Percentiles rank a stretch among this genome's conserved stretches.
Evolutionary conservation across 2,797 vertebrate genomes (phyloP).

Genomic region (Carduelis carduelis): DNA sequence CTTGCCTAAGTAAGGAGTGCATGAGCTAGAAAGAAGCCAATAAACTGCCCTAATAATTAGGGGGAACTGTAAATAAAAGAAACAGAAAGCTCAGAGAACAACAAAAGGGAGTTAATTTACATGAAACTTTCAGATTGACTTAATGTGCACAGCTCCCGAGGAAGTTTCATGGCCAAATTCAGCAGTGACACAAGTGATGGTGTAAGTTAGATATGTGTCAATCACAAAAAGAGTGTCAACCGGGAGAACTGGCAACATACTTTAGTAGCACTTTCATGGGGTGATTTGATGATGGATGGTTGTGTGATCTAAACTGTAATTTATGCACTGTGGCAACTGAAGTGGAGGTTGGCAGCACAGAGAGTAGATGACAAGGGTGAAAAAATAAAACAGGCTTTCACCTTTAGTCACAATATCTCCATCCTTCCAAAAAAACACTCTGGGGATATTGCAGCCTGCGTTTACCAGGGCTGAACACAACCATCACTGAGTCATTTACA

Average conservation of each 20-base stretch:
- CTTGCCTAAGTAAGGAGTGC: background rate
- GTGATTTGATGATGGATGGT: constrained; percentile 63
- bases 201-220: constrained; percentile 63
- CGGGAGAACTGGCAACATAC: constrained; percentile 52
- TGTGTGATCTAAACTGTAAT: constrained; percentile 64
- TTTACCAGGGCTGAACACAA: background rate
- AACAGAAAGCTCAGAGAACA: background rate
- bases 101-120: constrained; percentile 24
- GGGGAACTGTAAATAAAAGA: background rate
- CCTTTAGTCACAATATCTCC: constrained; percentile 53
- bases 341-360: constrained; percentile 63
- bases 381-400: constrained; percentile 68
- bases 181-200: constrained; percentile 49
- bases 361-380: constrained; percentile 63
- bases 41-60: background rate
- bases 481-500: background rate
- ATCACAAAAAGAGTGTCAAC: constrained; percentile 66
- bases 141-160: background rate
- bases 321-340: constrained; percentile 68
- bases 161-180: constrained; percentile 60
- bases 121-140: constrained; percentile 40
- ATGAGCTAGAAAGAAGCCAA: background rate
- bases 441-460: background rate
- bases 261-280: constrained; percentile 50
- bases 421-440: constrained; percentile 24